Evolutionary conservation across 2,888 invertebrate genomes (phyloP).

Genomic region (Amphipyra berbera): DNA sequence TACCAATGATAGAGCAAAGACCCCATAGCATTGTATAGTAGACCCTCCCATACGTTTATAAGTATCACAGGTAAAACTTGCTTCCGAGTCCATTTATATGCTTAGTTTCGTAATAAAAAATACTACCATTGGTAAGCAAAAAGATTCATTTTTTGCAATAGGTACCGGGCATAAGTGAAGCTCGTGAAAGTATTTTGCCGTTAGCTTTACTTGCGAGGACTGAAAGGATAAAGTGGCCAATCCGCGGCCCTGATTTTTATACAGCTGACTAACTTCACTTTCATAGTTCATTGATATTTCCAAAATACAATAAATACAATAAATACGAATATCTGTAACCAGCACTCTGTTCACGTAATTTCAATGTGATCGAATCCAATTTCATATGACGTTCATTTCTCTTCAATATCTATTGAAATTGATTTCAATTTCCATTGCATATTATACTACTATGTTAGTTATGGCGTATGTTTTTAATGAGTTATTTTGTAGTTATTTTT

Average conservation of each 20-base stretch:
- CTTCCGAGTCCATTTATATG: too few relatives aligned
- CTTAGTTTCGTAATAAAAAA: too few relatives aligned
- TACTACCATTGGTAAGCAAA: too few relatives aligned
- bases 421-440: conserved; percentile 9
- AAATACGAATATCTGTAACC: conserved; percentile 14
- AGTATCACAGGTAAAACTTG: too few relatives aligned
- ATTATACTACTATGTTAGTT: neutral
- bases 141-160: too few relatives aligned
- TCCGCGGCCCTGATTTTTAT: neutral
- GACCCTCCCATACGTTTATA: too few relatives aligned
- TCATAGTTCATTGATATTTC: conserved; percentile 8
- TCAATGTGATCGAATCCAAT: conserved; percentile 25
- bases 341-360: conserved; percentile 21
- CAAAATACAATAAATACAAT: conserved; percentile 16
- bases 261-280: conserved; percentile 1
- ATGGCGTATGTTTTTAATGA: conserved; percentile 3
- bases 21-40: too few relatives aligned
- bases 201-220: neutral
- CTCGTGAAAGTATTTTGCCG: neutral
- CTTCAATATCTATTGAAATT: conserved; percentile 29
- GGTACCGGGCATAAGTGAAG: too few relatives aligned
- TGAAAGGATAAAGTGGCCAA: neutral
- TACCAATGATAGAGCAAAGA: too few relatives aligned
- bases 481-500: conserved; percentile 1
- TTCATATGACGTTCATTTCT: conserved; percentile 23